Evolutionary conservation across 1,140 invertebrate genomes (phyloP).

Genomic region (Bactericera cockerelli): DNA sequence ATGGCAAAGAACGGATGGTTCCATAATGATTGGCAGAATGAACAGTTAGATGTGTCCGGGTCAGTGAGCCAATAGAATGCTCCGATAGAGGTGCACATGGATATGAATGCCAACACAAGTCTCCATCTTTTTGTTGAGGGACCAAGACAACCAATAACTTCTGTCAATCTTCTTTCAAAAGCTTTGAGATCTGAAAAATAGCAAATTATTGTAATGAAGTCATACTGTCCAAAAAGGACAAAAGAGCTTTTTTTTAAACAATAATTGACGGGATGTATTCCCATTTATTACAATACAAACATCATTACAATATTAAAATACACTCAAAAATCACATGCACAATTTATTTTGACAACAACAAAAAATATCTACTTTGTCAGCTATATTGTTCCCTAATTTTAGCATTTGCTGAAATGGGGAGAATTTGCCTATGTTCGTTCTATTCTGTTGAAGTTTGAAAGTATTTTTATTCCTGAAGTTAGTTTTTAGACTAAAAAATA

Average conservation of each 20-base stretch:
- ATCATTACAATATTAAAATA: no score
- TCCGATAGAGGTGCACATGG: slow-evolving; percentile 74
- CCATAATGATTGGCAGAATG: slow-evolving; percentile 74
- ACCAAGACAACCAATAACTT: slow-evolving; percentile 87
- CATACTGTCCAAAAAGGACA: background rate
- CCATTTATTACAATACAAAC: no score
- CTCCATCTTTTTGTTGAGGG: slow-evolving; percentile 85
- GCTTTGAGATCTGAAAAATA: slow-evolving; percentile 86
- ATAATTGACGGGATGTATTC: no score
- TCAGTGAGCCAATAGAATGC: slow-evolving; percentile 91
- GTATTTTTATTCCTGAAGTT: no score
- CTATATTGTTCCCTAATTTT: no score
- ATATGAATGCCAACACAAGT: slow-evolving; percentile 68
- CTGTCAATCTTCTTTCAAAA: slow-evolving; percentile 85
- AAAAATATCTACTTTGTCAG: no score
- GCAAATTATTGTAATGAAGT: slow-evolving; percentile 21
- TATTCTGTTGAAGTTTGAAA: no score
- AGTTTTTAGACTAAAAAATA: no score
- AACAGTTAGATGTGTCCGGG: slow-evolving; percentile 69
- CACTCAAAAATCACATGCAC: background rate
- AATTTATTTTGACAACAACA: no score
- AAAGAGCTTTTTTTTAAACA: background rate
- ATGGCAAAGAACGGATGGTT: slow-evolving; percentile 96
- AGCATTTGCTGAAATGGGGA: no score
- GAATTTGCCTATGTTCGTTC: no score